Percentiles rank a stretch among this genome's conserved stretches.
phyloP scores from a whole-genome alignment of 2,113 vertebrate genomes.

The Alectura lathami region DNA sequence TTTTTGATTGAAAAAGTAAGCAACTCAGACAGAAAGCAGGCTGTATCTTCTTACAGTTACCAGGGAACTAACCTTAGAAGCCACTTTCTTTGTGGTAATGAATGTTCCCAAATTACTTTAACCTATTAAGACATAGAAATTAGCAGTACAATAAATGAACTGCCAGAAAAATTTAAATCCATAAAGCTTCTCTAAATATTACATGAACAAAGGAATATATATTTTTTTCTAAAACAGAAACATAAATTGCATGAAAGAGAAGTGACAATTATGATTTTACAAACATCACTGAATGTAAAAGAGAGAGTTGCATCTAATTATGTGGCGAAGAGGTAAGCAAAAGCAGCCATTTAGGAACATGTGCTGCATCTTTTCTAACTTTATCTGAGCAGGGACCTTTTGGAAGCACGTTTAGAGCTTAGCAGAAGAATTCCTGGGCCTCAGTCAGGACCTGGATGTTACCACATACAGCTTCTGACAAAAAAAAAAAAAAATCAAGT shows the following conservation, averaged over 20 bases:
- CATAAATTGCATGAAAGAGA: neutral
- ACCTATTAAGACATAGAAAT: neutral
- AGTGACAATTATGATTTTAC: neutral
- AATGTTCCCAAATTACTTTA: neutral
- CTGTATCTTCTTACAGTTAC: neutral
- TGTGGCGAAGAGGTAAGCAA: neutral
- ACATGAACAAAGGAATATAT: neutral
- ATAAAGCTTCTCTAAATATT: neutral
- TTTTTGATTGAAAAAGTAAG: neutral
- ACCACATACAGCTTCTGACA: rapidly evolving
- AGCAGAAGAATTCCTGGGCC: neutral
- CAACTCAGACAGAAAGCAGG: neutral
- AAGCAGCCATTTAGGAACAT: neutral
- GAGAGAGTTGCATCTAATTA: neutral
- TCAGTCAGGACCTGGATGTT: neutral
- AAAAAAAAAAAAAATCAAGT: neutral
- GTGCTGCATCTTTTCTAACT: neutral
- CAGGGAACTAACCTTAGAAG: neutral
- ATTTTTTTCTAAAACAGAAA: neutral
- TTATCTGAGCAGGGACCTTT: neutral
- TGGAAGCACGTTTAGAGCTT: neutral
- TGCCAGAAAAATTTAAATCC: neutral
- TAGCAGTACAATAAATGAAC: neutral
- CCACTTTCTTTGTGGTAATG: neutral
- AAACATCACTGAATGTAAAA: neutral